Percentiles rank a stretch among this genome's conserved stretches.
These are phyloP conservation scores for Pao palembangensis DNA, from an alignment of 2,113 vertebrate species.

Conservation along the genomic window DNA sequence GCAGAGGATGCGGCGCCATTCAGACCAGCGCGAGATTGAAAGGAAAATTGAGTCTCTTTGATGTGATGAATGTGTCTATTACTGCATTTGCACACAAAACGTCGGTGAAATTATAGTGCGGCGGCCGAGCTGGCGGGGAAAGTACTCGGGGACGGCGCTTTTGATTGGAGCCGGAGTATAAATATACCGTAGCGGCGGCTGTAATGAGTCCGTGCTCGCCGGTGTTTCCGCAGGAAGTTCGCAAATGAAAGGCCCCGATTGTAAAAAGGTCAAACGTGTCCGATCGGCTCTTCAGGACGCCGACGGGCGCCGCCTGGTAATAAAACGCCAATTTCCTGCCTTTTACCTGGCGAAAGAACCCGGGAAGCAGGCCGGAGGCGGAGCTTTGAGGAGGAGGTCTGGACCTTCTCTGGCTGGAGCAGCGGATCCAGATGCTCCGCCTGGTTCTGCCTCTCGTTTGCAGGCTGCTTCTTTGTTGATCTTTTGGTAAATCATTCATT, in stretches of 20 bases:
- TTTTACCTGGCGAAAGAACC: constrained; percentile 41
- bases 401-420: no score
- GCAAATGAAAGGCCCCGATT: constrained; percentile 73
- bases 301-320: constrained; percentile 52
- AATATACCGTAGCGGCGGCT: constrained; percentile 69
- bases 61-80: constrained; percentile 99
- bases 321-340: constrained; percentile 49
- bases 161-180: constrained; percentile 89
- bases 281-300: constrained; percentile 45
- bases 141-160: constrained; percentile 90
- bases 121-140: constrained; percentile 81
- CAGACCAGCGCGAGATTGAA: constrained; percentile 94
- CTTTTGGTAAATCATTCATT: constrained; percentile 62
- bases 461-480: constrained; percentile 47
- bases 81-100: constrained; percentile 97
- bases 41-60: constrained; percentile 98
- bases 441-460: not conserved
- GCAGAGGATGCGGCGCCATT: constrained; percentile 89
- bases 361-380: constrained; percentile 13
- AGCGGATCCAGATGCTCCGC: no score
- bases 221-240: constrained; percentile 68
- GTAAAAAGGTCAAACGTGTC: constrained; percentile 70
- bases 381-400: not conserved
- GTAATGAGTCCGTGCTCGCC: constrained; percentile 68
- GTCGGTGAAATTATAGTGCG: constrained; percentile 96